Conservation (phyloP, 1,140 invertebrate species). For the Drosophila seguyi region DNA sequence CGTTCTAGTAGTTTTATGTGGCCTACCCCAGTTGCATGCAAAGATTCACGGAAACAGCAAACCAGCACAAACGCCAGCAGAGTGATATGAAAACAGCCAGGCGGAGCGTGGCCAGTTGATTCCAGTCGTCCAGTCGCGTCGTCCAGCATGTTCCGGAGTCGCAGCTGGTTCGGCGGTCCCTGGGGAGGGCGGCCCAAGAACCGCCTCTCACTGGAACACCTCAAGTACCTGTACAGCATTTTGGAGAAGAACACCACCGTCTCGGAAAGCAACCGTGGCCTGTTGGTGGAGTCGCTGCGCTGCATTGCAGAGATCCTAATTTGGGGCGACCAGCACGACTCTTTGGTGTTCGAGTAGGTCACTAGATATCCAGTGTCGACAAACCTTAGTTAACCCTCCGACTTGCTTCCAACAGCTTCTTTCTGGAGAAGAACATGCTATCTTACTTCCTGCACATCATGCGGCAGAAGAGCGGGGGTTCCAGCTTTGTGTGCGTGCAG, state of each 20-base stretch:
- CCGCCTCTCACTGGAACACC: conserved; percentile 97
- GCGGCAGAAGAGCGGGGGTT: conserved; percentile 97
- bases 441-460: conserved; percentile 99
- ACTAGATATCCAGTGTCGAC: conserved; percentile 47
- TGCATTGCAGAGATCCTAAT: conserved; percentile 99
- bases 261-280: conserved; percentile 96
- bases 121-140: conserved; percentile 6
- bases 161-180: conserved; percentile 94
- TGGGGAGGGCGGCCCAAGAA: conserved; percentile 95
- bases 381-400: conserved; percentile 3
- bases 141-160: conserved; percentile 92
- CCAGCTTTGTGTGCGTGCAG: conserved; percentile 98
- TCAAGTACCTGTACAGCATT: conserved; percentile 98
- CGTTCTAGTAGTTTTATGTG: neutral
- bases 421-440: conserved; percentile 99
- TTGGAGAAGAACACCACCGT: conserved; percentile 98
- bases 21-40: neutral
- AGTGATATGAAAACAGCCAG: conserved; percentile 34
- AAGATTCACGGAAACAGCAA: neutral
- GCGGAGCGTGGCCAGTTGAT: conserved; percentile 28
- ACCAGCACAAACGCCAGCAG: neutral
- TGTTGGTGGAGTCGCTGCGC: conserved; percentile 98
- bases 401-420: conserved; percentile 91
- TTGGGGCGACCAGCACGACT: conserved; percentile 99
- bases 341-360: conserved; percentile 98